phyloP scores from a whole-genome alignment of 2,113 vertebrate species.

The Lates calcarifer region DNA sequence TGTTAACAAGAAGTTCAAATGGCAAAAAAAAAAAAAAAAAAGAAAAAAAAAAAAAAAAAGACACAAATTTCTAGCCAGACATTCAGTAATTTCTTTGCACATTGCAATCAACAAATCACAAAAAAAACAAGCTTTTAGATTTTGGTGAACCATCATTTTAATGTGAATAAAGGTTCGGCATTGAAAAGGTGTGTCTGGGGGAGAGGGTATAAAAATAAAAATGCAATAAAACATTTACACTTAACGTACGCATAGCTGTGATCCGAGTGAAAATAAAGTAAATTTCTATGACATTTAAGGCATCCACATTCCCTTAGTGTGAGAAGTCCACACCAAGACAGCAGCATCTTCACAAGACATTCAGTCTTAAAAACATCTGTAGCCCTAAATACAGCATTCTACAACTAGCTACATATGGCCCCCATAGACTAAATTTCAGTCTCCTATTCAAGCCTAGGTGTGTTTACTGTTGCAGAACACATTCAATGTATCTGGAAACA shows the following conservation, averaged over 20 bases:
- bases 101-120: neutral
- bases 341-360: constrained; percentile 61
- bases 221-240: constrained; percentile 50
- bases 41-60: constrained; percentile 50
- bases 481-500: constrained; percentile 55
- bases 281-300: constrained; percentile 64
- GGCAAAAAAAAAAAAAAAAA: constrained; percentile 25
- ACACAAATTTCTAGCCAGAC: neutral
- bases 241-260: constrained; percentile 36
- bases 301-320: constrained; percentile 41
- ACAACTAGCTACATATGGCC: constrained; percentile 68
- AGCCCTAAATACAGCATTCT: constrained; percentile 56
- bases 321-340: constrained; percentile 40
- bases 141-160: constrained; percentile 47
- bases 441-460: constrained; percentile 36
- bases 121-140: constrained; percentile 36
- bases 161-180: constrained; percentile 58
- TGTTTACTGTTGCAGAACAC: constrained; percentile 52
- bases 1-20: constrained; percentile 73
- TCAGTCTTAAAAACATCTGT: constrained; percentile 41
- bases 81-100: constrained; percentile 10
- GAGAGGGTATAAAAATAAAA: constrained; percentile 53
- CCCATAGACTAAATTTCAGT: constrained; percentile 31
- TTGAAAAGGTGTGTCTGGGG: constrained; percentile 33
- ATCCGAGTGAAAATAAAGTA: constrained; percentile 31